A percentile compares a stretch with the other conserved stretches of the same genome.
Evolutionary conservation across 2,888 invertebrate genomes (phyloP).

Genomic region (Cheilosia urbana): DNA sequence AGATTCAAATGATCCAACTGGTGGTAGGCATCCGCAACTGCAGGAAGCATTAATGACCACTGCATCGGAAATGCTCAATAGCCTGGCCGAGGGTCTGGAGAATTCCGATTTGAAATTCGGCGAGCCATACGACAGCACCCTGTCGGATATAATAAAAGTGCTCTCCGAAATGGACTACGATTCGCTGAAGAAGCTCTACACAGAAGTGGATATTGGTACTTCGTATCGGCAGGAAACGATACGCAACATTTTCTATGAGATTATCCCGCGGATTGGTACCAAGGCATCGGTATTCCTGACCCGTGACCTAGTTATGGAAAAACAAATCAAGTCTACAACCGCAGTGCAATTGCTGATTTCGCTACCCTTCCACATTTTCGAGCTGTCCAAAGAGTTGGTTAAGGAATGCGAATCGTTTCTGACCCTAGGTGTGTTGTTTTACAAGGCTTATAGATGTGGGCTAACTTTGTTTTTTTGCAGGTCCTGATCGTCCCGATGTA

Average conservation of each 20-base stretch:
- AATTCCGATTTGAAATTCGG: constrained; percentile 82
- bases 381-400: constrained; percentile 85
- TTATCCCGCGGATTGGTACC: constrained; percentile 89
- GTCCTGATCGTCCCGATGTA: constrained; percentile 85
- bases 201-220: constrained; percentile 87
- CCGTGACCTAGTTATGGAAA: constrained; percentile 86
- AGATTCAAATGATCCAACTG: constrained; percentile 82
- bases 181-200: constrained; percentile 84
- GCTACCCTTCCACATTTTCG: constrained; percentile 89
- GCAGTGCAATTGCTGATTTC: constrained; percentile 88
- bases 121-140: constrained; percentile 83
- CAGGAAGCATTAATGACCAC: constrained; percentile 81
- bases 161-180: constrained; percentile 82
- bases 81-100: constrained; percentile 83
- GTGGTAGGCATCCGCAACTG: constrained; percentile 82
- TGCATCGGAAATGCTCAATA: constrained; percentile 80
- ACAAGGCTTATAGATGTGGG: background rate
- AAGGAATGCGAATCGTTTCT: constrained; percentile 86
- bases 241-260: constrained; percentile 89
- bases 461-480: constrained; percentile 61
- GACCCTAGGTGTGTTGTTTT: constrained; percentile 80
- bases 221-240: constrained; percentile 90
- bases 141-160: constrained; percentile 82
- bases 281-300: constrained; percentile 87
- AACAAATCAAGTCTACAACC: constrained; percentile 87